phyloP scores from a whole-genome alignment of 2,888 invertebrate genomes.

The Plagiodera versicolora region DNA sequence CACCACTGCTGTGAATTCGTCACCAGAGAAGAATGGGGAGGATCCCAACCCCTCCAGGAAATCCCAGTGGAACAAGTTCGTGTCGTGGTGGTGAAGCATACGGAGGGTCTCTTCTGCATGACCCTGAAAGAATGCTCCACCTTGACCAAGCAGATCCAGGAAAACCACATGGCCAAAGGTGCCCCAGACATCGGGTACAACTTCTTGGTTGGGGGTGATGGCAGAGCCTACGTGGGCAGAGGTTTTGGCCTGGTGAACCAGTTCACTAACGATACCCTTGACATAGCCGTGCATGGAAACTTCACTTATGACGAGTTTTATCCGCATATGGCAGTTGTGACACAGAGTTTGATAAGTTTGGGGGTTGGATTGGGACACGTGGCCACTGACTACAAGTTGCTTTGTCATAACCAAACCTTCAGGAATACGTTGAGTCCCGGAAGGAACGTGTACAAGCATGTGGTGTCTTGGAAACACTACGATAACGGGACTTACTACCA shows the following conservation, averaged over 20 bases:
- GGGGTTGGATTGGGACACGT: conserved; percentile 54
- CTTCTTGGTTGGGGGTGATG: conserved; percentile 61
- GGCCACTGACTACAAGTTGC: conserved; percentile 54
- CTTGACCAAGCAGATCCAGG: conserved; percentile 55
- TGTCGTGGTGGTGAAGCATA: conserved; percentile 57
- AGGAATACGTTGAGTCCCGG: conserved; percentile 10
- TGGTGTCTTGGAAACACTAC: conserved; percentile 13
- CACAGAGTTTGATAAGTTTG: conserved; percentile 52
- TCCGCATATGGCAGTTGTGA: conserved; percentile 53
- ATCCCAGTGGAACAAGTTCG: too few relatives aligned
- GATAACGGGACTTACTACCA: conserved; percentile 14
- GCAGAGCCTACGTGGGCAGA: conserved; percentile 58
- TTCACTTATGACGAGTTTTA: conserved; percentile 39
- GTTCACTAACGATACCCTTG: conserved; percentile 21
- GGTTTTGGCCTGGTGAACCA: conserved; percentile 42
- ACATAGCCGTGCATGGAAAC: conserved; percentile 34
- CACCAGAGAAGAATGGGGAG: too few relatives aligned
- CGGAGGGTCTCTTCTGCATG: conserved; percentile 55
- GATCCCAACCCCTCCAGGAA: too few relatives aligned
- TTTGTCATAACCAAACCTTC: conserved; percentile 59
- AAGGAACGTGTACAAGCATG: conserved; percentile 12
- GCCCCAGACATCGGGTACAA: conserved; percentile 31
- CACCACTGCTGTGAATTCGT: too few relatives aligned
- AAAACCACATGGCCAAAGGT: conserved; percentile 41
- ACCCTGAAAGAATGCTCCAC: conserved; percentile 55